These are phyloP conservation scores for Remorina albescens DNA, from an alignment of 2,797 vertebrate genomes.

Conservation along the genomic window DNA sequence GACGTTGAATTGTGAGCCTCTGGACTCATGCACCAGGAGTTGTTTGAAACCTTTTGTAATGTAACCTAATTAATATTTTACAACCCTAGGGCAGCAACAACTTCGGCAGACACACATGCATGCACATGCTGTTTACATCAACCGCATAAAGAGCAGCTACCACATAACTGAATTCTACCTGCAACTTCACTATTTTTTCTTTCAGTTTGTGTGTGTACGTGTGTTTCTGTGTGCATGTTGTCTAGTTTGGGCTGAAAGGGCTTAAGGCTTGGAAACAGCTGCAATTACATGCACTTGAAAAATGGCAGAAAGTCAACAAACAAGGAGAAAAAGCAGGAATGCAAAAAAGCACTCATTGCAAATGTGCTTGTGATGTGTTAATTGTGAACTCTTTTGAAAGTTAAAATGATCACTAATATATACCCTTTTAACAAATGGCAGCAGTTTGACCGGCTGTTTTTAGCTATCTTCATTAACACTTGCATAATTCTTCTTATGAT, in stretches of 20 bases:
- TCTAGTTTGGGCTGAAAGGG: conserved; percentile 33
- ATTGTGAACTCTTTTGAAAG: neutral
- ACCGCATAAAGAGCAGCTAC: conserved; percentile 12
- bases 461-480: neutral
- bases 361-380: neutral
- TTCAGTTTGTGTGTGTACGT: neutral
- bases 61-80: conserved; percentile 64
- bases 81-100: neutral
- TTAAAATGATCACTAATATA: no score
- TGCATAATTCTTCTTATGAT: neutral
- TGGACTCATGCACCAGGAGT: neutral
- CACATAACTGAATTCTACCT: conserved; percentile 47
- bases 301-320: conserved; percentile 9
- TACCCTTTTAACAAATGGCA: conserved; percentile 8
- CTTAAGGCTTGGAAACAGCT: conserved; percentile 46
- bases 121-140: neutral
- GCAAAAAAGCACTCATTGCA: neutral
- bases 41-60: conserved; percentile 29
- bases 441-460: neutral
- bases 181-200: conserved; percentile 36
- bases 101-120: conserved; percentile 1
- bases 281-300: conserved; percentile 24
- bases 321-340: neutral
- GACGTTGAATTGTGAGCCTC: neutral
- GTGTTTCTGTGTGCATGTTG: neutral